These are phyloP conservation scores for Pollicipes pollicipes DNA, from an alignment of 1,140 invertebrate genomes.

Conservation along the genomic window DNA sequence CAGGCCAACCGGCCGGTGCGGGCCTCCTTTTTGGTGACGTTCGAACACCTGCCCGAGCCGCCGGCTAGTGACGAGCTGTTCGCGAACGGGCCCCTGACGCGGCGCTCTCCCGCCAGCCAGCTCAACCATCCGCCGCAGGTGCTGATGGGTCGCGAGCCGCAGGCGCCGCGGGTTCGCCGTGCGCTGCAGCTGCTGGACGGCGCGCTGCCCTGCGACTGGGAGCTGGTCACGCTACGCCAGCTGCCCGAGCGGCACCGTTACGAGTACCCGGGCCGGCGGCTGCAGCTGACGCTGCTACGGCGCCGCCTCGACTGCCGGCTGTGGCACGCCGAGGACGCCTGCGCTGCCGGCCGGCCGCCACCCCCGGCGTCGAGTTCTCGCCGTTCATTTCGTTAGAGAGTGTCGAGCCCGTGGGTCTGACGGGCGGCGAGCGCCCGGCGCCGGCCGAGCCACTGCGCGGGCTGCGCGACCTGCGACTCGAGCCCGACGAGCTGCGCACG, in stretches of 20 bases:
- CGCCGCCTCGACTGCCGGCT: background rate
- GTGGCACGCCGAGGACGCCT: background rate
- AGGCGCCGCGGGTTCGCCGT: too few relatives aligned
- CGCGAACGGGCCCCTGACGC: background rate
- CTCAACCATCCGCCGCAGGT: background rate
- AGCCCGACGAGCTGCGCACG: background rate
- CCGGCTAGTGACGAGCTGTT: background rate
- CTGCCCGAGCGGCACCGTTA: background rate
- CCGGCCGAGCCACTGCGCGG: too few relatives aligned
- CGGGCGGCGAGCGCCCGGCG: too few relatives aligned
- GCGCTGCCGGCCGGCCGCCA: background rate
- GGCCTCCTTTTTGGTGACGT: background rate
- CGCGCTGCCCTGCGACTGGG: constrained; percentile 2
- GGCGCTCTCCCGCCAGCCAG: background rate
- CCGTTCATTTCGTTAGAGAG: background rate
- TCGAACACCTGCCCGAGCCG: background rate
- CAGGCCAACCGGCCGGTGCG: background rate
- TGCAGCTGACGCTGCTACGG: background rate
- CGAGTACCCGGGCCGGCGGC: background rate
- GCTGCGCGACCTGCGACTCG: background rate
- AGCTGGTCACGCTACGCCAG: background rate
- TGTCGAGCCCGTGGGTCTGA: background rate
- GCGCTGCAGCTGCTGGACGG: too few relatives aligned
- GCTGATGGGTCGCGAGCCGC: background rate
- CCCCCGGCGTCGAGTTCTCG: background rate